Conservation (phyloP, 92 coral and sea anemone genomes). For the Siderastrea radians region DNA sequence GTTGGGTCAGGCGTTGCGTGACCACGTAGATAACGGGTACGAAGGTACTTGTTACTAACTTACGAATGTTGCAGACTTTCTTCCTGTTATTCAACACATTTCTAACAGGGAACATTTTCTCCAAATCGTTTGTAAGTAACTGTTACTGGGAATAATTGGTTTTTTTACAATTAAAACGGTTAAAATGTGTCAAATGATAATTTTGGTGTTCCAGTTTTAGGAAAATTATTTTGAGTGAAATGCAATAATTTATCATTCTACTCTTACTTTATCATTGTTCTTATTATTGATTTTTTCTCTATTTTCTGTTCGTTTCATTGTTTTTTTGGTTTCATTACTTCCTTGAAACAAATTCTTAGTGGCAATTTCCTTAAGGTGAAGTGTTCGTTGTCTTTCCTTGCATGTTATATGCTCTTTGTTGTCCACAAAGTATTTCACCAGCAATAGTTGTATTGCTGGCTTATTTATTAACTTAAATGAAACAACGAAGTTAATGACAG, state of each 20-base stretch:
- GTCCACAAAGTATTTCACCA: conserved; percentile 30
- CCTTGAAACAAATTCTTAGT: neutral
- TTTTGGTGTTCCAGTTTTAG: neutral
- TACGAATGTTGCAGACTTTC: neutral
- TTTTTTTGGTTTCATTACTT: neutral
- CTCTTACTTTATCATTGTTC: neutral
- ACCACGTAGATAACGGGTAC: too few species aligned
- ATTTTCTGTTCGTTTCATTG: neutral
- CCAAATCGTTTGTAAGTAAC: too few species aligned
- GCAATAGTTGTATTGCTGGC: conserved; percentile 30
- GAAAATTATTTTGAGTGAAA: too few species aligned
- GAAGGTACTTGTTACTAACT: too few species aligned
- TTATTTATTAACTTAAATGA: conserved; percentile 54
- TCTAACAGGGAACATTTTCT: neutral
- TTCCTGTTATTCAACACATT: conserved; percentile 1
- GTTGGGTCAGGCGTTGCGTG: too few species aligned
- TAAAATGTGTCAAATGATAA: neutral
- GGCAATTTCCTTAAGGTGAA: neutral
- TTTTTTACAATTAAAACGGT: neutral
- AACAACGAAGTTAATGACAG: conserved; percentile 35
- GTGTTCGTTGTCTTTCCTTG: conserved; percentile 5
- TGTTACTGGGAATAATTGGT: too few species aligned
- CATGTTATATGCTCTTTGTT: neutral
- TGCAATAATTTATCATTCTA: too few species aligned
- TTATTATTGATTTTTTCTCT: neutral